phyloP scores from a whole-genome alignment of 2,797 vertebrate species.

The Cyclura pinguis region DNA sequence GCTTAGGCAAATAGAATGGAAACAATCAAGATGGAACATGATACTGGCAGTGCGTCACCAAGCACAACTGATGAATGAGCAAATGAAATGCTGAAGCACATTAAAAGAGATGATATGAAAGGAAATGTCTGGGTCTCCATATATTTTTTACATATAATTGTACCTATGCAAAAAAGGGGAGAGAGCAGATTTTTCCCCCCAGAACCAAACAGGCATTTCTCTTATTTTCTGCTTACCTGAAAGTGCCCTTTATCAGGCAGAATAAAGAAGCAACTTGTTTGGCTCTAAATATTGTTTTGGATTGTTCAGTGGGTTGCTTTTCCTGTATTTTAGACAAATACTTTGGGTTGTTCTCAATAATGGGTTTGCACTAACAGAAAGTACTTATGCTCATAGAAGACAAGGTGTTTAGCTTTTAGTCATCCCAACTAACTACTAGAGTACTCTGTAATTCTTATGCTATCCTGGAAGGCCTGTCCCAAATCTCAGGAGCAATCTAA shows the following conservation, averaged over 20 bases:
- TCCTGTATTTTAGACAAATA: neutral
- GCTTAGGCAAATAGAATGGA: conserved; percentile 61
- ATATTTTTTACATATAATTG: conserved; percentile 34
- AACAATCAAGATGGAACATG: conserved; percentile 62
- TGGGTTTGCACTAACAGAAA: neutral
- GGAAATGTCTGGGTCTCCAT: neutral
- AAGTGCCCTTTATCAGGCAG: neutral
- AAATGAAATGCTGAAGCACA: conserved; percentile 55
- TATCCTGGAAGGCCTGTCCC: no score
- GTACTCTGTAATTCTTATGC: no score
- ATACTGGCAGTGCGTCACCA: conserved; percentile 64
- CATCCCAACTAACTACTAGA: no score
- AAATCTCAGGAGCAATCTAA: no score
- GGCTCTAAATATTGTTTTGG: neutral
- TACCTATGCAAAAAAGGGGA: neutral
- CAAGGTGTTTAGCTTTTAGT: no score
- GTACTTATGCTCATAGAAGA: neutral
- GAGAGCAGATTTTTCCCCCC: neutral
- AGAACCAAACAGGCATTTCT: neutral
- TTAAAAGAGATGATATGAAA: neutral
- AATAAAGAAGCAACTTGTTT: conserved; percentile 3
- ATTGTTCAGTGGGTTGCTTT: neutral
- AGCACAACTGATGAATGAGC: conserved; percentile 53
- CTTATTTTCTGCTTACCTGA: neutral
- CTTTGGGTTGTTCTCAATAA: neutral